A percentile compares a stretch with the other conserved stretches of the same genome.
Conservation (phyloP, 2,113 vertebrate genomes). For the Pandion haliaetus region DNA sequence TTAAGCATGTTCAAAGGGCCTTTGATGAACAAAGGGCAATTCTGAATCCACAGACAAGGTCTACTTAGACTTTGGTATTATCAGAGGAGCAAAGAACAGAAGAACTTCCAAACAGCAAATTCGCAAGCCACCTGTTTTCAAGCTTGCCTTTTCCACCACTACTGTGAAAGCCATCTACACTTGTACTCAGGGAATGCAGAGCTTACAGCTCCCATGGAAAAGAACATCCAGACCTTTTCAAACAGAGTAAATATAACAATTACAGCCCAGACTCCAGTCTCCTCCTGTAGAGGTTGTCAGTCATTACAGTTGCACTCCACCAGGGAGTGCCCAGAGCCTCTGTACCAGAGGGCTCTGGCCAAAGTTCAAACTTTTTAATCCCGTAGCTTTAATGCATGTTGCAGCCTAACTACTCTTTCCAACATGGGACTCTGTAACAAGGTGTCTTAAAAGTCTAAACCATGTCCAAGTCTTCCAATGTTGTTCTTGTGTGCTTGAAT, state of each 20-base stretch:
- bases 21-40: background rate
- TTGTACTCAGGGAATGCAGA: background rate
- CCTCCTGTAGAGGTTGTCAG: background rate
- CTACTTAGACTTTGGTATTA: background rate
- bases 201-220: background rate
- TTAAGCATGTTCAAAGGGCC: background rate
- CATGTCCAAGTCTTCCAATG: background rate
- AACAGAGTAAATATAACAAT: background rate
- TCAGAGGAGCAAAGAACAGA: background rate
- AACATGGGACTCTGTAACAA: background rate
- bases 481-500: background rate
- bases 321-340: background rate
- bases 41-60: background rate
- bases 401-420: background rate
- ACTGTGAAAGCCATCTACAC: background rate
- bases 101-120: background rate
- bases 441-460: background rate
- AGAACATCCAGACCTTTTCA: background rate
- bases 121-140: background rate
- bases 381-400: fast-evolving
- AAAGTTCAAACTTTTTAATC: background rate
- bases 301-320: background rate
- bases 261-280: background rate
- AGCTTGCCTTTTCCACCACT: fast-evolving
- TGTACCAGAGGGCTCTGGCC: background rate